Evolutionary conservation across 2,888 invertebrate genomes (phyloP).

Genomic region (Xylocampa areola): DNA sequence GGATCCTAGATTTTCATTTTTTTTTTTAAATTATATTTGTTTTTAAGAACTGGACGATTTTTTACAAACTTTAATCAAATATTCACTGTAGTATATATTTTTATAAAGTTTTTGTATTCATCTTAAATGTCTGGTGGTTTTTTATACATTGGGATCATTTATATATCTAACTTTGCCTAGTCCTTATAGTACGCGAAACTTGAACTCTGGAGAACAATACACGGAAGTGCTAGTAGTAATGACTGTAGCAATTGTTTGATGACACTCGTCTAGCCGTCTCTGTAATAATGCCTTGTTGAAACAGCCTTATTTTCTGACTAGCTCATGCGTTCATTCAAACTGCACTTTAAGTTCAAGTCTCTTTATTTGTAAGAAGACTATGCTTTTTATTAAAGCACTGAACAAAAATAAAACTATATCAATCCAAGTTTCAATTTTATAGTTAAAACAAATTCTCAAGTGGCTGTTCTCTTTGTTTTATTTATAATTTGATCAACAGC

Average conservation of each 20-base stretch:
- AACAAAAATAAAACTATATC: slow-evolving; percentile 21
- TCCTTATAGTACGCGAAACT: slow-evolving; percentile 59
- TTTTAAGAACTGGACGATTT: not conserved
- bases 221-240: slow-evolving; percentile 72
- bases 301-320: slow-evolving; percentile 57
- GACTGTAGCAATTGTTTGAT: slow-evolving; percentile 72
- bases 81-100: too few relatives aligned
- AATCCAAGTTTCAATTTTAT: slow-evolving; percentile 9
- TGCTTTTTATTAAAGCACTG: slow-evolving; percentile 1
- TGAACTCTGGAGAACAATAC: slow-evolving; percentile 70
- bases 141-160: not conserved
- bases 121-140: too few relatives aligned
- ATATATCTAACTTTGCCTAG: slow-evolving; percentile 24
- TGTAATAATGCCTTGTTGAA: slow-evolving; percentile 65
- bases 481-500: slow-evolving; percentile 62
- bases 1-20: too few relatives aligned
- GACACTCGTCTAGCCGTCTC: slow-evolving; percentile 73
- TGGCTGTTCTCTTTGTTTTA: slow-evolving; percentile 52
- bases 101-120: not conserved
- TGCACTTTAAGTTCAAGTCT: slow-evolving; percentile 20
- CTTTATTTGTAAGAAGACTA: slow-evolving; percentile 18
- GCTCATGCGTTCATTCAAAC: slow-evolving; percentile 44
- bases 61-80: not conserved
- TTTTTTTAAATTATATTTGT: too few relatives aligned
- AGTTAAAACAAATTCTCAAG: slow-evolving; percentile 20